Base-by-base conservation (phyloP, 2,888 invertebrate genomes). In the Drosophila falleni region DNA sequence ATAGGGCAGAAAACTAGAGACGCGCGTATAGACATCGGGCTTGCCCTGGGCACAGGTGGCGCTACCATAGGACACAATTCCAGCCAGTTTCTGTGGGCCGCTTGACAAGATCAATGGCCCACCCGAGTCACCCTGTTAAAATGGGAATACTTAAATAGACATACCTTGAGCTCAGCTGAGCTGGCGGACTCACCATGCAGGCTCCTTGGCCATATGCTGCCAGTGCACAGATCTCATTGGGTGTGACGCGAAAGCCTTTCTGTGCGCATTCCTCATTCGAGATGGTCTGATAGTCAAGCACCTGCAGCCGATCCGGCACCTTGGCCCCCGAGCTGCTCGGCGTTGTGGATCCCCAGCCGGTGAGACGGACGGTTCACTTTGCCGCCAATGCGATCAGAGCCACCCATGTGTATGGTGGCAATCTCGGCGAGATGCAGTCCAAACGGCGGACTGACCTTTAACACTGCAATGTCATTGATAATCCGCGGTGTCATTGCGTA, bases 21-120 rank as follows among this genome's bases (percentile, higher is more conserved):
- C 90, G 62, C 93, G 89, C 26, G 91, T 91, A 46, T 91, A 93
- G 56, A 91, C 93, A 83, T 92, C 93, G 3, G 92, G 92, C n/a
- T 50, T 70, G 46, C 91, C 91, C 58, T 88, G 85, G 54, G 91
- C 91, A 71, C 91, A 92, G 37, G 78, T 81, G 61, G 80, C 67
- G 16, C 87, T 82, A 62, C 93, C 93, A 62, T 92, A 93, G 0
- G 92, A 93, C 15, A 93, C 93, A 55, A 92, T 78, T 41, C 93
- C 93, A 51, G 91, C 91, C 49, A 91, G 80, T 9, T 89, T 88
- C 13, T 79, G 67, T 51, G 60, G 73, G 29, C 64, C 58, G n/a
- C 74, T 80, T 1, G 81, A 62, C 60, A 85, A 83, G n/a, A 91
- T 89, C 37, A 93, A 74, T 15, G 93, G 92, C 44, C 93, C 93